These are phyloP conservation scores for Zaprionus davidi DNA, from an alignment of 1,140 invertebrate species.

Conservation along the genomic window DNA sequence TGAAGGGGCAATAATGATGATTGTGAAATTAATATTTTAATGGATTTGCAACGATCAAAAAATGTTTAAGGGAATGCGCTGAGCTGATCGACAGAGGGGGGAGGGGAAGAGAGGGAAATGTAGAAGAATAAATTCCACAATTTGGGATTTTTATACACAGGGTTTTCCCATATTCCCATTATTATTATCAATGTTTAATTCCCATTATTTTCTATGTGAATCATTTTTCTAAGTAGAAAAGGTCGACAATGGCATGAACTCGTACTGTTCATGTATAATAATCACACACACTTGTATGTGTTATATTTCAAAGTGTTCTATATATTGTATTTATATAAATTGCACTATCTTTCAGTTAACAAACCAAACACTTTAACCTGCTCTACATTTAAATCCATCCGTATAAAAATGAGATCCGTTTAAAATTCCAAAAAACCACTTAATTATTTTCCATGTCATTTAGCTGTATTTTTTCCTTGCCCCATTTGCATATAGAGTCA, in stretches of 20 bases:
- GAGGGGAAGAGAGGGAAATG: background rate
- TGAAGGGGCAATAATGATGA: slow-evolving; percentile 49
- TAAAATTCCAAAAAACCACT: slow-evolving; percentile 10
- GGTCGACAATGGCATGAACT: too few relatives aligned
- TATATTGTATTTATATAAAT: background rate
- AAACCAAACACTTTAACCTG: background rate
- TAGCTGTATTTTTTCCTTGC: slow-evolving; percentile 13
- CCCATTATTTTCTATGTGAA: too few relatives aligned
- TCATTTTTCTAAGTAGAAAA: too few relatives aligned
- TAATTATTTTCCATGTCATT: slow-evolving; percentile 37
- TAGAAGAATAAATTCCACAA: background rate
- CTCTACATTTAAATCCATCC: background rate
- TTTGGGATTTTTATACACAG: too few relatives aligned
- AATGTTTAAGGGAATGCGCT: background rate
- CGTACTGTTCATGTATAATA: background rate
- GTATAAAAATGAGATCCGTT: background rate
- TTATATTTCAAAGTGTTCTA: too few relatives aligned
- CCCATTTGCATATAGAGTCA: slow-evolving; percentile 36
- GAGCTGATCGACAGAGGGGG: background rate
- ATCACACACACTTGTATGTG: too few relatives aligned
- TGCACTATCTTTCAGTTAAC: too few relatives aligned
- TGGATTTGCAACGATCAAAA: slow-evolving; percentile 8
- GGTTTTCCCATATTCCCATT: too few relatives aligned
- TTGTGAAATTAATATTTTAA: slow-evolving; percentile 63
- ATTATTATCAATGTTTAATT: too few relatives aligned